Conservation (phyloP, 2,797 vertebrate genomes). For the Anguilla anguilla region DNA sequence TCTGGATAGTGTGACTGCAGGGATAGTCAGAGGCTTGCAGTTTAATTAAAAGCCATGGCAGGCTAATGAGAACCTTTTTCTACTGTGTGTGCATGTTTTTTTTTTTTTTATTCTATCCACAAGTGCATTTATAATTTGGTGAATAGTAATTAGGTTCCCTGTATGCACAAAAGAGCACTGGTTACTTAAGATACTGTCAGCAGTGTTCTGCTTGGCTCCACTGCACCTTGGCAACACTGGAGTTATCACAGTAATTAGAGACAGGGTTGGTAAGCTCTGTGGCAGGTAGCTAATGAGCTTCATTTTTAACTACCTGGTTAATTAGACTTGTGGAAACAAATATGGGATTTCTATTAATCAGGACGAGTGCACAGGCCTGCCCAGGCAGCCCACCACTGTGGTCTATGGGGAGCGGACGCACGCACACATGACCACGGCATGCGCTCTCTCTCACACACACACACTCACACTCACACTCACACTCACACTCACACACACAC, state of each 20-base stretch:
- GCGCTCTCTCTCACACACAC: too few relatives aligned
- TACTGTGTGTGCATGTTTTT: slow-evolving; percentile 47
- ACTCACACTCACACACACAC: too few relatives aligned
- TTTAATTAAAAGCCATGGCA: slow-evolving; percentile 57
- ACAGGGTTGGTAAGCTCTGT: slow-evolving; percentile 56
- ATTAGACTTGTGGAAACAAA: slow-evolving; percentile 81
- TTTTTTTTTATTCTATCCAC: slow-evolving; percentile 58
- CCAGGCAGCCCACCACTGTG: slow-evolving; percentile 73
- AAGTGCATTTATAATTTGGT: slow-evolving; percentile 60
- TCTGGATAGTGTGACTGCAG: slow-evolving; percentile 43
- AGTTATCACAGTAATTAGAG: slow-evolving; percentile 59
- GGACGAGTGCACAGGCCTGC: slow-evolving; percentile 73
- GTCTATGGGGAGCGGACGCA: slow-evolving; percentile 69
- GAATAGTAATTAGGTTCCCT: slow-evolving; percentile 74
- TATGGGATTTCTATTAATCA: slow-evolving; percentile 81
- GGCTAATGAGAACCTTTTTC: slow-evolving; percentile 52
- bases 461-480: too few relatives aligned
- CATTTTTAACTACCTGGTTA: slow-evolving; percentile 75
- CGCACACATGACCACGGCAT: slow-evolving; percentile 59
- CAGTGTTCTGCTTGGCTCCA: slow-evolving; percentile 60
- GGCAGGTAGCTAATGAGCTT: slow-evolving; percentile 73
- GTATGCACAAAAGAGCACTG: slow-evolving; percentile 66
- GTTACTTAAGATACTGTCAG: slow-evolving; percentile 78
- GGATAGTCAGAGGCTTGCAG: slow-evolving; percentile 49
- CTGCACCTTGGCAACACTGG: slow-evolving; percentile 52